Base-by-base conservation (phyloP, 2,888 invertebrate species). In the Rhogogaster chlorosoma region DNA sequence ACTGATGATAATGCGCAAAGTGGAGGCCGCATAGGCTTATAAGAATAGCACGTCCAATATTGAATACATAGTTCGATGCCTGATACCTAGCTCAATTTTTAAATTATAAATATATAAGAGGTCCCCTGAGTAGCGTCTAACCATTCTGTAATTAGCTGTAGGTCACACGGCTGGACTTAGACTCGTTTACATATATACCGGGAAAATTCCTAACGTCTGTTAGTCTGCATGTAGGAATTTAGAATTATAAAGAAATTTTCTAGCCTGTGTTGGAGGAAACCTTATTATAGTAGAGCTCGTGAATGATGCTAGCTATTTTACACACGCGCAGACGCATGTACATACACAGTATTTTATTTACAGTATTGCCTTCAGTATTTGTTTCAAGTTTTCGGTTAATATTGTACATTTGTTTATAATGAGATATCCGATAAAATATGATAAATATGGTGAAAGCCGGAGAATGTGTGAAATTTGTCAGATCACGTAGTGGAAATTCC, bases 111-210 rank as follows among this genome's bases (percentile, higher is more conserved):
- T 70, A 38, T 22, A 38, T 71, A 15, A 36, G 36, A 36, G 15
- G 45, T 45, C 15, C 15, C 12, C 15, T 3, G 45, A 45, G 45
- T 45, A n/a, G 70, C 38, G 70, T 38, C 32, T 32, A n/a, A 71
- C 38, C 7, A 71, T 38, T 71, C 22, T 71, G 70, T 71, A 38
- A 71, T 71, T 38, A 36, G 38, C 70, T 71, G 70, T 36, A 71
- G 70, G 70, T 71, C 38, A 71, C 32, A 38, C n/a, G 15, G 36
- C 70, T 70, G 38, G 70, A 70, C 38, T 70, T 18, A 38, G 70
- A 36, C 18, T 38, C 32, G n/a, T 36, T 70, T 12, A 67, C 9
- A 0, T n/a, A 67, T 67, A 57, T n/a, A n/a, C n/a, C n/a, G n/a
- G n/a, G n/a, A n/a, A n/a, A n/a, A n/a, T n/a, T n/a, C n/a, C n/a